A percentile compares a stretch with the other conserved stretches of the same genome.
Evolutionary conservation across 2,113 vertebrate genomes (phyloP).

Genomic region (Orientallactaga bullata): DNA sequence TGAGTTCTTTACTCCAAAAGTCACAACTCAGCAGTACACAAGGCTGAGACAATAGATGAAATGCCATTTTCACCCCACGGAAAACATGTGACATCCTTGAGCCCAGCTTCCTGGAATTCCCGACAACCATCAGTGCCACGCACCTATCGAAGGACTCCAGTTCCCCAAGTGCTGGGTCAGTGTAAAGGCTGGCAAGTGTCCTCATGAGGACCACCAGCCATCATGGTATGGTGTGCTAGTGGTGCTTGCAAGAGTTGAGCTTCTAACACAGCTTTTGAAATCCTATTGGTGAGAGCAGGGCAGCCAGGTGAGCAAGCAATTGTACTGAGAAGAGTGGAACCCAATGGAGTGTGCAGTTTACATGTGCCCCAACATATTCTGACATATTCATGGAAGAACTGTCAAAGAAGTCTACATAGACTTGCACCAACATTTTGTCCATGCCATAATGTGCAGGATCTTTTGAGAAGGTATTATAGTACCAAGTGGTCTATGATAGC

Average conservation of each 20-base stretch:
- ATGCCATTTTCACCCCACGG: background rate
- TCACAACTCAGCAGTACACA: background rate
- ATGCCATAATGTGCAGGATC: background rate
- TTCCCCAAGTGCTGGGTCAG: background rate
- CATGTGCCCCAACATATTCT: background rate
- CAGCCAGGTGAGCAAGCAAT: background rate
- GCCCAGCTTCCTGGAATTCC: background rate
- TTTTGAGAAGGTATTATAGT: background rate
- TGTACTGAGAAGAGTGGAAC: background rate
- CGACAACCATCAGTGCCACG: fast-evolving
- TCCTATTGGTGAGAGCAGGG: background rate
- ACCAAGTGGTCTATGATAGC: background rate
- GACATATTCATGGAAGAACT: background rate
- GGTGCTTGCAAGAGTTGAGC: fast-evolving
- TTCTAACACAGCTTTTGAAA: background rate
- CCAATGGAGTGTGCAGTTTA: background rate
- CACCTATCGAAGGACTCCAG: background rate
- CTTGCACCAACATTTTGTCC: background rate
- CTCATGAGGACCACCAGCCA: background rate
- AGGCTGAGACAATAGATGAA: background rate
- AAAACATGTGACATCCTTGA: fast-evolving
- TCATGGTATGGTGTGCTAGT: too few species aligned
- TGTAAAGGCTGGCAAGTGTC: background rate
- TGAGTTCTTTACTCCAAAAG: background rate
- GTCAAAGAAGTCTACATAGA: background rate